Conservation (phyloP, 1,140 invertebrate species). For the Macrobrachium rosenbergii region DNA sequence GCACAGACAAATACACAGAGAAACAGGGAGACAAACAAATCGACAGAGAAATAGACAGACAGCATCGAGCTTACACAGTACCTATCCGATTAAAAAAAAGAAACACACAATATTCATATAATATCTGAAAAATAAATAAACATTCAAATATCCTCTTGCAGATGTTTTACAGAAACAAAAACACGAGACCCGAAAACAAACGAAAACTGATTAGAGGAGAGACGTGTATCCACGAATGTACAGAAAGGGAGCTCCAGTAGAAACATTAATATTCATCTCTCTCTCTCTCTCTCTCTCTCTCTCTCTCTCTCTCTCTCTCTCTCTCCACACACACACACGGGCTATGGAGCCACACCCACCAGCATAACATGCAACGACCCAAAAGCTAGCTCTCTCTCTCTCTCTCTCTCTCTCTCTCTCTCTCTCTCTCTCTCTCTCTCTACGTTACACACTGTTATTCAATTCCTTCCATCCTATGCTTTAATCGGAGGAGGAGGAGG, state of each 20-base stretch:
- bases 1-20: too few species aligned
- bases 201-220: too few species aligned
- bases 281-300: slow-evolving; percentile 4
- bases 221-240: neutral
- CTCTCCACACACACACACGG: neutral
- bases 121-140: too few species aligned
- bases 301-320: slow-evolving; percentile 4
- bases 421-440: slow-evolving; percentile 5
- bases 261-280: neutral
- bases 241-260: too few species aligned
- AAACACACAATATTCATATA: too few species aligned
- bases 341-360: neutral
- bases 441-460: neutral
- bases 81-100: too few species aligned
- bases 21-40: too few species aligned
- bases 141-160: too few species aligned
- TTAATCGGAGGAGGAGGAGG: neutral
- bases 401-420: slow-evolving; percentile 23
- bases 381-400: neutral
- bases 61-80: too few species aligned
- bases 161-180: too few species aligned
- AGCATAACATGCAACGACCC: neutral
- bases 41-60: too few species aligned
- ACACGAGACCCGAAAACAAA: too few species aligned
- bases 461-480: neutral